Evolutionary conservation across 2,797 vertebrate species (phyloP), one percentile per base, ranked within the genome.

Genomic region (Pterois miles): DNA sequence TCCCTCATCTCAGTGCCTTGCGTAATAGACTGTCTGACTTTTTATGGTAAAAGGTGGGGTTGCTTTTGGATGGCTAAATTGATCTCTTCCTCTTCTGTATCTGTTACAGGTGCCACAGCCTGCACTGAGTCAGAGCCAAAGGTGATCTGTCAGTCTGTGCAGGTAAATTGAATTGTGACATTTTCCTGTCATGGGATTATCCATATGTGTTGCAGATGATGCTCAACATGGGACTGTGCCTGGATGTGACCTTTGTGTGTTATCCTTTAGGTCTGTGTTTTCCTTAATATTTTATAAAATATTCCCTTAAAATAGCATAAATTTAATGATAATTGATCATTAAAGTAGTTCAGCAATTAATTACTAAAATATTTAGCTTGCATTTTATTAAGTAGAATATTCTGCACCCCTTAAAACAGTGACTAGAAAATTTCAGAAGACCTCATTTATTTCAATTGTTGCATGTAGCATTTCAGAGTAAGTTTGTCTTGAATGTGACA

Each of bases 121-220:
- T 65, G 52, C 65, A 14, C 70, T 29, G 79, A 91, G 10, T 52
- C 79, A 6, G 76, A 89, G 62, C 77, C 69, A 6, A 74, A 89
- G 10, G 67, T 54, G 23, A 86, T 43, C 33, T 27, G 31, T 81
- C 74, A 68, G 7, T 29, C 62, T 56, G n/a, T 71, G 53, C 88
- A 93, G 93, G 94, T 95, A 89, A 84, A 73, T 58, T 46, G 9
- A 63, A 2, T 4, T 66, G 11, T 48, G 13, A 34, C 23, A 43
- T n/a, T 8, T 23, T 52, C 16, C 25, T 38, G 1, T 66, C 7
- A 12, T 36, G 18, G 10, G 10, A 34, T 33, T 0, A 31, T 16
- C 1, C 64, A 5, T 29, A 20, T 60, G n/a, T 48, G 3, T 60
- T 20, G 4, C 9, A 8, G 4, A 64, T 25, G 18, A 52, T 38